These are phyloP conservation scores for Rhombomys opimus DNA, from an alignment of 2,113 vertebrate species.

Conservation along the genomic window DNA sequence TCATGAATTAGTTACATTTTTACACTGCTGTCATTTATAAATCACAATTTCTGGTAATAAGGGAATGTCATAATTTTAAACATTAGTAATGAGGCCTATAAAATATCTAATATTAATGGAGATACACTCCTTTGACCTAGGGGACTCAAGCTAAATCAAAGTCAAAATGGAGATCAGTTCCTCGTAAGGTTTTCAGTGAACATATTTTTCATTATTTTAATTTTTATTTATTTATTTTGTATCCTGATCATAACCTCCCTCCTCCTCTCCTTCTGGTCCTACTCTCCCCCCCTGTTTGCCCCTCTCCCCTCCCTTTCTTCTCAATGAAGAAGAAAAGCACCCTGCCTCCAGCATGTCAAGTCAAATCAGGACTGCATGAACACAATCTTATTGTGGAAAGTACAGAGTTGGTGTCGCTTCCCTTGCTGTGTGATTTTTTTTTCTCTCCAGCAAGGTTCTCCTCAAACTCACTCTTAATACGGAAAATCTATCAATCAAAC, in stretches of 20 bases:
- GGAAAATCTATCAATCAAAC: background rate
- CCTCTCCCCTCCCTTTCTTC: too few relatives aligned
- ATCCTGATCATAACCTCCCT: too few relatives aligned
- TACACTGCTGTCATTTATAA: slow-evolving; percentile 68
- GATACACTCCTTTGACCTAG: slow-evolving; percentile 45
- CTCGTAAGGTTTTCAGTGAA: slow-evolving; percentile 60
- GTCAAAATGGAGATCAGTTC: slow-evolving; percentile 62
- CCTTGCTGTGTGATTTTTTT: background rate
- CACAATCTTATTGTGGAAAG: slow-evolving; percentile 8
- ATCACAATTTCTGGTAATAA: slow-evolving; percentile 65
- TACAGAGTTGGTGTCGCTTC: slow-evolving; percentile 28
- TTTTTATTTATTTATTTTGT: too few relatives aligned
- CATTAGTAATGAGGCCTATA: slow-evolving; percentile 63
- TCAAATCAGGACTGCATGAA: background rate
- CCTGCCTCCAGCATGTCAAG: too few relatives aligned
- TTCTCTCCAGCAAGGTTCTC: background rate
- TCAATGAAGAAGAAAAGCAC: too few relatives aligned
- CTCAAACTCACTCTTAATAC: background rate
- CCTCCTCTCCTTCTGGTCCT: too few relatives aligned
- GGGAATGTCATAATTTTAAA: slow-evolving; percentile 69
- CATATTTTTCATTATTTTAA: background rate
- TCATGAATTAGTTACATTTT: slow-evolving; percentile 73
- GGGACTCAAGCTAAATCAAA: slow-evolving; percentile 31
- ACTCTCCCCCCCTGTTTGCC: too few relatives aligned
- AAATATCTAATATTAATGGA: slow-evolving; percentile 62